A percentile compares a stretch with the other conserved stretches of the same genome.
Conservation (phyloP, 2,797 vertebrate species). For the Falco cherrug region DNA sequence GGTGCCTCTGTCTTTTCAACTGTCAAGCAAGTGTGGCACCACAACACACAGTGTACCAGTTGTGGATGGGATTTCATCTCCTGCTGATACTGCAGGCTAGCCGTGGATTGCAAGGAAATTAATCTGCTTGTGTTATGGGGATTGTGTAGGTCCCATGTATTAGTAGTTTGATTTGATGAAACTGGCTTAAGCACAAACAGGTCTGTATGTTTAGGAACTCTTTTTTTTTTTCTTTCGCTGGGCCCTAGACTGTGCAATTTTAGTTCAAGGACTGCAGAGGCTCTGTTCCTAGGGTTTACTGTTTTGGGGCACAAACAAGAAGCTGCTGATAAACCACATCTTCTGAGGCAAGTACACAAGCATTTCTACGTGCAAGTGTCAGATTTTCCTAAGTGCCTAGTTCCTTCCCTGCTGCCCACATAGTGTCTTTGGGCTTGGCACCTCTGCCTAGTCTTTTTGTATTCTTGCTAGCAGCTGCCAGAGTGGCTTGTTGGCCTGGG, state of each 20-base stretch:
- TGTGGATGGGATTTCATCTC: neutral
- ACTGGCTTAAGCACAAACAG: neutral
- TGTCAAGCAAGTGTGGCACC: neutral
- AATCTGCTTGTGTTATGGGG: neutral
- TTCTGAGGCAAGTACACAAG: neutral
- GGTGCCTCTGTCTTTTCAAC: neutral
- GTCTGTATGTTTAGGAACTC: neutral
- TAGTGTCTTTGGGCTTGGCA: fast-evolving
- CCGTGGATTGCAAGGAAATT: neutral
- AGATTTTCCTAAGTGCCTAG: neutral
- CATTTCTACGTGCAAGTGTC: neutral
- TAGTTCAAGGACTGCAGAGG: neutral
- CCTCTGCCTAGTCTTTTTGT: neutral
- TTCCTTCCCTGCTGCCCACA: neutral
- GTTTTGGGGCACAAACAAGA: neutral
- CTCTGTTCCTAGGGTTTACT: neutral
- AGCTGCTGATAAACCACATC: neutral
- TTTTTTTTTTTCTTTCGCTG: neutral
- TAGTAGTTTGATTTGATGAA: neutral
- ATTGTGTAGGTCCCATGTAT: neutral
- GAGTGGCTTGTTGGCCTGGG: neutral
- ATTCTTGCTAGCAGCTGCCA: neutral
- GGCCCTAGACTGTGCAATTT: fast-evolving
- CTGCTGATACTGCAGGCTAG: neutral
- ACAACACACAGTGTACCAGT: neutral